Evolutionary conservation across 64 coral and sea anemone species (phyloP), one percentile per base, ranked within the genome.

Genomic region (Pachyseris speciosa): DNA sequence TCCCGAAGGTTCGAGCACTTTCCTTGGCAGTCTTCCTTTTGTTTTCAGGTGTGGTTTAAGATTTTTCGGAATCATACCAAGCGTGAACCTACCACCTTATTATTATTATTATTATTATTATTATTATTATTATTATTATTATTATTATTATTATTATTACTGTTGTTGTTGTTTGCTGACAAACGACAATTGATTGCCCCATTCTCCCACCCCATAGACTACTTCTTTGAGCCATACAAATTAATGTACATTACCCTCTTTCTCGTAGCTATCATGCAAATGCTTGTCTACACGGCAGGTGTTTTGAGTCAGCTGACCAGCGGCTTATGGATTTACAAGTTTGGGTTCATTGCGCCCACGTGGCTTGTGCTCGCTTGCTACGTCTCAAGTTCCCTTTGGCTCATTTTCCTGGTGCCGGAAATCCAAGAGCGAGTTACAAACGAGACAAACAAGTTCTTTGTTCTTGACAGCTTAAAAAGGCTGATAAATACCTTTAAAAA

Each of bases 301-400:
- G 89, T 92, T 40, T 16, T 96, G 22, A 96, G 94, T 73, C 90
- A 96, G 89, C 60, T 93, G 27, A 96, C 94, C 31, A 96, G 94
- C 37, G 94, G 94, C 9, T 60, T 96, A 20, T 96, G 94, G 94
- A 96, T 96, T 7, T 39, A 74, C 1, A 93, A 37, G 3, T 69
- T 83, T 39, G 86, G 91, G 0, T 96, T 93, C 42, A 89, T 84
- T 32, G 67, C 87, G 0, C 94, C 94, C 15, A 93, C 92, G 8
- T 96, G 94, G 94, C 78, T 96, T 17, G 79, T 93, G 30, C 6
- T 93, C 1, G 85, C 78, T 1, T 96, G 94, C 24, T 55, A 83
- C 19, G 0, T 89, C 24, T 30, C 68, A 48, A 43, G 17, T 36
- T 80, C 55, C 69, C 61, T 93, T 13, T 69, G 84, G 28, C 41